Evolutionary conservation across 1,140 invertebrate genomes (phyloP).

Genomic region (Caerostris darwini): DNA sequence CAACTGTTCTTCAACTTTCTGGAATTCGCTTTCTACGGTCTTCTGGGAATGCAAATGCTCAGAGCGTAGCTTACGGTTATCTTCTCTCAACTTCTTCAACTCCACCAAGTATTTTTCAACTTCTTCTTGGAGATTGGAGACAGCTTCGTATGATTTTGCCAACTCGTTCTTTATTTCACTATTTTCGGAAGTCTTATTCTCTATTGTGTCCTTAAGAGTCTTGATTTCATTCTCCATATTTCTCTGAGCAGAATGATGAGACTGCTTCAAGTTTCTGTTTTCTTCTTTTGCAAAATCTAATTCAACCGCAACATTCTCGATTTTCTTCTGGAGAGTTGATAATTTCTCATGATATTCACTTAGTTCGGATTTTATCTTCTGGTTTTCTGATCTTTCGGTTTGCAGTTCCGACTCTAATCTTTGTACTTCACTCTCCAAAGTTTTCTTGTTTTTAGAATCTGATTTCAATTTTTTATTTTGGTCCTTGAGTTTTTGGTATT

Average conservation of each 20-base stretch:
- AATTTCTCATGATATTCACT: conserved; percentile 74
- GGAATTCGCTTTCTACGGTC: conserved; percentile 85
- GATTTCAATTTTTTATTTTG: conserved; percentile 73
- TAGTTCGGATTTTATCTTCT: conserved; percentile 69
- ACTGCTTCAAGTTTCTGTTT: conserved; percentile 67
- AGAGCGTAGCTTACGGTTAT: conserved; percentile 68
- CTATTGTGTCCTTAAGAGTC: conserved; percentile 71
- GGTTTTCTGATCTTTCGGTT: conserved; percentile 73
- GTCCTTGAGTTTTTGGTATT: conserved; percentile 72
- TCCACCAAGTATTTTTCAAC: conserved; percentile 72
- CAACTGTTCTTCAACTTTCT: conserved; percentile 88
- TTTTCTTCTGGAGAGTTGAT: conserved; percentile 70
- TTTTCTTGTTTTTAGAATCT: conserved; percentile 72
- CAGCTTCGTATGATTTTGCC: conserved; percentile 79
- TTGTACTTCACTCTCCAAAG: conserved; percentile 70
- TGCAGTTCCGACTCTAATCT: conserved; percentile 61
- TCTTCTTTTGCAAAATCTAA: conserved; percentile 72
- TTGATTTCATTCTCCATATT: conserved; percentile 76
- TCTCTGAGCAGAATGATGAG: conserved; percentile 56
- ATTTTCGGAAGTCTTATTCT: conserved; percentile 79
- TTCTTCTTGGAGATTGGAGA: conserved; percentile 79
- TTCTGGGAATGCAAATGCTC: conserved; percentile 69
- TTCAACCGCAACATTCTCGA: conserved; percentile 72
- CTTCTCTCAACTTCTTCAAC: conserved; percentile 69
- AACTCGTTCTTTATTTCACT: conserved; percentile 79